A percentile compares a stretch with the other conserved stretches of the same genome.
Evolutionary conservation across 2,113 vertebrate genomes (phyloP).

Genomic region (Lethenteron reissneri): DNA sequence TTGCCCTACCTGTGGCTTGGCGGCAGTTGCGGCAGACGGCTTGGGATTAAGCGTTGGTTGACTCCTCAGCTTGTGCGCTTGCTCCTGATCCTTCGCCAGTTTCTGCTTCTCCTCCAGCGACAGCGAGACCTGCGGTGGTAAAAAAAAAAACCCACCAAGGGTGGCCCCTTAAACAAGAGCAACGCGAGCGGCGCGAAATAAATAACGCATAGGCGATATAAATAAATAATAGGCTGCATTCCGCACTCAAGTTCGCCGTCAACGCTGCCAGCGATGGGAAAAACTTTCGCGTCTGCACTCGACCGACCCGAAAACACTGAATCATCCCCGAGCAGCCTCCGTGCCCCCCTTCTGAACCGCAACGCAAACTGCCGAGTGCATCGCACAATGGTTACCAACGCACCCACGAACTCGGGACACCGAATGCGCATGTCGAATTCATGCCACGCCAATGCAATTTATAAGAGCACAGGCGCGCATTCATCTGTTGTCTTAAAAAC

Average conservation of each 20-base stretch:
- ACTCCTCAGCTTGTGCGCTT: slow-evolving; percentile 69
- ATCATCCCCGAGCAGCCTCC: no score
- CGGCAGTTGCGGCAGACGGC: slow-evolving; percentile 25
- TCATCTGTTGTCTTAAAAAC: not conserved
- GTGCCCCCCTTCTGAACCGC: no score
- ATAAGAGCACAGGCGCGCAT: not conserved
- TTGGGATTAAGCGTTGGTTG: slow-evolving; percentile 69
- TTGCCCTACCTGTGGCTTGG: slow-evolving; percentile 30
- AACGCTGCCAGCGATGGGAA: no score
- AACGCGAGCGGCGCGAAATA: no score
- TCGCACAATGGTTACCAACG: not conserved
- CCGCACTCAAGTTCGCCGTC: no score
- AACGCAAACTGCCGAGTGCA: not conserved
- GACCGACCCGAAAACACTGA: no score
- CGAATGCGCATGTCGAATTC: not conserved
- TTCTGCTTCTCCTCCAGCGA: slow-evolving; percentile 93
- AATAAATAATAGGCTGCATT: no score
- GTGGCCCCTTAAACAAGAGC: no score
- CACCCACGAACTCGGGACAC: not conserved
- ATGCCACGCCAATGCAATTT: slow-evolving; percentile 5
- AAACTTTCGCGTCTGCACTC: no score
- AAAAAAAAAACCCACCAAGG: not conserved
- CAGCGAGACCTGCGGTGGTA: slow-evolving; percentile 42
- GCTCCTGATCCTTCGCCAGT: slow-evolving; percentile 85
- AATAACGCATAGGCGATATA: no score